Conservation (phyloP, 2,888 invertebrate genomes). For the Pasiphila rectangulata region DNA sequence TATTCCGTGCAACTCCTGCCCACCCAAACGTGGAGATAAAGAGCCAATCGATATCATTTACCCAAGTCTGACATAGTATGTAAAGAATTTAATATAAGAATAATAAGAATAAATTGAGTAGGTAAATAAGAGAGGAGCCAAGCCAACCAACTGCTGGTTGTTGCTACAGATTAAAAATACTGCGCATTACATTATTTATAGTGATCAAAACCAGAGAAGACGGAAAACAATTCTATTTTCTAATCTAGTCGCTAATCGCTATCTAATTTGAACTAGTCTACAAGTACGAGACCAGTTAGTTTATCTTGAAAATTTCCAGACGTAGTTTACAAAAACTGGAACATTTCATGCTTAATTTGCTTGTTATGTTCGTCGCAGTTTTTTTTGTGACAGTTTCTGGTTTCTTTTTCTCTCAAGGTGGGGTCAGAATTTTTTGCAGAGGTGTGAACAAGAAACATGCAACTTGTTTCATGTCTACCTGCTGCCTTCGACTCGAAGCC, state of each 20-base stretch:
- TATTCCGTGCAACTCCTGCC: slow-evolving; percentile 57
- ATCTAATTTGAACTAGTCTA: no score
- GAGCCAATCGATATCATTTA: slow-evolving; percentile 41
- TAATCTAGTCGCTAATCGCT: no score
- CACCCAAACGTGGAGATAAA: slow-evolving; percentile 52
- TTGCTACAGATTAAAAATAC: no score
- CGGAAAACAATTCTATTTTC: no score
- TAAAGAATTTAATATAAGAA: no score
- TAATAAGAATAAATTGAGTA: no score
- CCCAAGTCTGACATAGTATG: neutral
- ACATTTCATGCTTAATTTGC: slow-evolving; percentile 51
- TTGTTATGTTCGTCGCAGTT: slow-evolving; percentile 44
- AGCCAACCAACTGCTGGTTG: no score
- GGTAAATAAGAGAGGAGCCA: no score
- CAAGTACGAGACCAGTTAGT: slow-evolving; percentile 14
- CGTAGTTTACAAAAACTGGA: slow-evolving; percentile 44
- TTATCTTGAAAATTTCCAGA: slow-evolving; percentile 24
- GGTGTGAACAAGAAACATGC: slow-evolving; percentile 32
- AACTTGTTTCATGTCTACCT: slow-evolving; percentile 21
- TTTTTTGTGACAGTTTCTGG: slow-evolving; percentile 44
- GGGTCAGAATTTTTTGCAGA: slow-evolving; percentile 43
- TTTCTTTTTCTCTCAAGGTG: slow-evolving; percentile 40
- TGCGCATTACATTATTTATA: no score
- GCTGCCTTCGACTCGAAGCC: no score
- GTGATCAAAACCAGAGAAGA: no score